phyloP scores from a whole-genome alignment of 2,888 invertebrate species.

The Orthonevra nobilis region DNA sequence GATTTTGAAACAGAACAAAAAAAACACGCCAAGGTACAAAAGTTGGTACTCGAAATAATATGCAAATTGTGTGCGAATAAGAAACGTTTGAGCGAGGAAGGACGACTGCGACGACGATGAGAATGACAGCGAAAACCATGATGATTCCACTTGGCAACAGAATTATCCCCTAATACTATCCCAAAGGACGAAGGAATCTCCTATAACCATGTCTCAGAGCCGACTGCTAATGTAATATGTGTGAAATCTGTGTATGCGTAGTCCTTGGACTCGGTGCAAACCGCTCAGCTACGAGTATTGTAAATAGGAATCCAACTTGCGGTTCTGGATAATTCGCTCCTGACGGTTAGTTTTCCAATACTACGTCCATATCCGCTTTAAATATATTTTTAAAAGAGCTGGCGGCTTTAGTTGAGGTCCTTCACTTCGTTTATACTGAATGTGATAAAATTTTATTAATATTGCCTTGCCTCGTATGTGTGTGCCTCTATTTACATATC shows the following conservation, averaged over 20 bases:
- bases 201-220: background rate
- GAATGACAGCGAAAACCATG: conserved; percentile 14
- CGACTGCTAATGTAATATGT: background rate
- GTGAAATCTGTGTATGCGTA: conserved; percentile 21
- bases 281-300: conserved; percentile 11
- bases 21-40: conserved; percentile 22
- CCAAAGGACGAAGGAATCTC: conserved; percentile 9
- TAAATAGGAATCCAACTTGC: conserved; percentile 48
- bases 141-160: conserved; percentile 53
- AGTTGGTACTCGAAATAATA: conserved; percentile 50
- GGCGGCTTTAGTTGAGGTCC: too few species aligned
- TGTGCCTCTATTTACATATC: conserved; percentile 12
- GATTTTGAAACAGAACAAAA: background rate
- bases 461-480: too few species aligned
- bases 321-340: conserved; percentile 54
- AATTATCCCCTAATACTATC: conserved; percentile 31
- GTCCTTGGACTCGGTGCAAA: conserved; percentile 12
- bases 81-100: conserved; percentile 6
- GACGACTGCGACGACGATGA: background rate
- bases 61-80: conserved; percentile 59
- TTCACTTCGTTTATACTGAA: conserved; percentile 33
- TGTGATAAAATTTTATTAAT: conserved; percentile 61
- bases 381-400: too few species aligned
- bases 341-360: conserved; percentile 64
- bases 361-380: conserved; percentile 62